These are phyloP conservation scores for Pitta sordida DNA, from an alignment of 2,113 vertebrate genomes.

Conservation along the genomic window DNA sequence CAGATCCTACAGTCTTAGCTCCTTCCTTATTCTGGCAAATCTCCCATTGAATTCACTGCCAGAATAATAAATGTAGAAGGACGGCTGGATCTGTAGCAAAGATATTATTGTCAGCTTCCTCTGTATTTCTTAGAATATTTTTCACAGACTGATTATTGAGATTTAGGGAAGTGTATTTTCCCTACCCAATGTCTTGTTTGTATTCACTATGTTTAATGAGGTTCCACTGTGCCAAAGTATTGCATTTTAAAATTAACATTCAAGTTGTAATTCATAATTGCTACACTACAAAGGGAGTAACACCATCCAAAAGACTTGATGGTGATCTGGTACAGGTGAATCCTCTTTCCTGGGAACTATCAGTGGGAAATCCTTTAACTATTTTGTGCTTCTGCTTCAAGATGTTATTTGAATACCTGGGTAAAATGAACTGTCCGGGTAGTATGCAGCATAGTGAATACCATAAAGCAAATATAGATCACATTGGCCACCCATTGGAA, in stretches of 20 bases:
- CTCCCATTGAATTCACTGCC: constrained; percentile 34
- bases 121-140: constrained; percentile 9
- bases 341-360: neutral
- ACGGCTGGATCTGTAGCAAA: constrained; percentile 44
- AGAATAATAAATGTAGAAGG: constrained; percentile 19
- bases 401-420: neutral
- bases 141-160: constrained; percentile 24
- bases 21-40: neutral
- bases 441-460: neutral
- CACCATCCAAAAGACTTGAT: neutral
- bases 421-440: neutral
- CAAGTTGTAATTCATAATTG: neutral
- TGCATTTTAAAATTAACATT: neutral
- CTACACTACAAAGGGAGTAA: neutral
- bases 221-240: neutral
- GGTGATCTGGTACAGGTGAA: neutral
- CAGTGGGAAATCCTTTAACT: neutral
- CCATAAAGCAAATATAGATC: neutral
- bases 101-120: constrained; percentile 33
- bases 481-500: neutral
- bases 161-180: neutral
- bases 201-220: neutral
- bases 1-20: constrained; percentile 2
- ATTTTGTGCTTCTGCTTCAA: neutral
- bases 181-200: neutral